These are phyloP conservation scores for Hippoglossus stenolepis DNA, from an alignment of 2,113 vertebrate species.

Conservation along the genomic window DNA sequence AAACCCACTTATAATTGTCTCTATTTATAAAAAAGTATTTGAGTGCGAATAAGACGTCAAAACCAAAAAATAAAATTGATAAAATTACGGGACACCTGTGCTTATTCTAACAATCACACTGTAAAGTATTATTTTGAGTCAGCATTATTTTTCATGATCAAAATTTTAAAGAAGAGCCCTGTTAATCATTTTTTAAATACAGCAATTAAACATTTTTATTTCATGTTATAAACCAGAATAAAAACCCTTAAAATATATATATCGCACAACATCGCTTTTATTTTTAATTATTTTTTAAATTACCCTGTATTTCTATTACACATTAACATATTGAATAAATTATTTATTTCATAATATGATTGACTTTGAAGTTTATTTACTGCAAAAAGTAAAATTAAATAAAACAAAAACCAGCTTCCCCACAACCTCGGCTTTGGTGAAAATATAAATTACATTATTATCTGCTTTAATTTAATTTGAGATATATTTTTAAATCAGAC, in stretches of 20 bases:
- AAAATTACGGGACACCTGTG: not conserved
- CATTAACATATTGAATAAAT: not conserved
- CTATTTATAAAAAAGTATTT: not conserved
- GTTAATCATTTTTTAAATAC: not conserved
- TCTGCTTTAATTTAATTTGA: not conserved
- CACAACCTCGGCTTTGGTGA: not conserved
- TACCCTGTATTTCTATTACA: not conserved
- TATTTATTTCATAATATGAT: not conserved
- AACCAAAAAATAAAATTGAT: not conserved
- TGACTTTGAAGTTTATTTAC: not conserved
- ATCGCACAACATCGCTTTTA: not conserved
- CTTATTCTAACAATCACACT: not conserved
- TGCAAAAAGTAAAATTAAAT: not conserved
- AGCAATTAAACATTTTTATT: not conserved
- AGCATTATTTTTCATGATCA: not conserved
- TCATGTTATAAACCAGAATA: not conserved
- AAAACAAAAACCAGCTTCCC: not conserved
- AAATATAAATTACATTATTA: not conserved
- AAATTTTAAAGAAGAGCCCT: not conserved
- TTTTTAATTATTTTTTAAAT: not conserved
- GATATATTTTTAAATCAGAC: not conserved
- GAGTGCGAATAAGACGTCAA: conserved; percentile 2
- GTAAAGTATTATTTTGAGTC: not conserved
- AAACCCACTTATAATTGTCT: not conserved
- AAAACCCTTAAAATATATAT: not conserved